Conservation (phyloP, 2,797 vertebrate species). For the Oreochromis grahami region DNA sequence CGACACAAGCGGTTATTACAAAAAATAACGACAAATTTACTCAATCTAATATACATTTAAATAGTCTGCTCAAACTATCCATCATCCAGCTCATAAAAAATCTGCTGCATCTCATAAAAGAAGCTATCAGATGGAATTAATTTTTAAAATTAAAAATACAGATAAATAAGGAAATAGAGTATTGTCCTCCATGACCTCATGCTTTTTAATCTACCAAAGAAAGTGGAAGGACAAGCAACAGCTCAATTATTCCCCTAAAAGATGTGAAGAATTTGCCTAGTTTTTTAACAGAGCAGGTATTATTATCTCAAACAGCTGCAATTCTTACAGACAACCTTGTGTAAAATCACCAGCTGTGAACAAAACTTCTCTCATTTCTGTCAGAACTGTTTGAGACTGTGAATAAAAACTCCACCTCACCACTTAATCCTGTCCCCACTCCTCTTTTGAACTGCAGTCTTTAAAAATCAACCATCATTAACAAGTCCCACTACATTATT, state of each 20-base stretch:
- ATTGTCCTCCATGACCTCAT: background rate
- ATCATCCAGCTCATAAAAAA: accelerated
- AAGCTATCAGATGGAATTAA: background rate
- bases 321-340: background rate
- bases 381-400: background rate
- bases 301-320: background rate
- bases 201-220: background rate
- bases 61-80: background rate
- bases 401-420: background rate
- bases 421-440: background rate
- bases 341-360: background rate
- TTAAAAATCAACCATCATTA: background rate
- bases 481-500: background rate
- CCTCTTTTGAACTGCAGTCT: background rate
- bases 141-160: background rate
- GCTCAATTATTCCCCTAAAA: background rate
- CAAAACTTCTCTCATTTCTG: background rate
- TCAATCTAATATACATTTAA: background rate
- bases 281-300: background rate
- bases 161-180: background rate
- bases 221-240: background rate
- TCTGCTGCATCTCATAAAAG: background rate
- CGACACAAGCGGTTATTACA: background rate
- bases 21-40: background rate
- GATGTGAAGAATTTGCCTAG: background rate